Evolutionary conservation across 2,888 invertebrate genomes (phyloP), one percentile per base, ranked within the genome.

Genomic region (Rhagophthalmus giganteus): DNA sequence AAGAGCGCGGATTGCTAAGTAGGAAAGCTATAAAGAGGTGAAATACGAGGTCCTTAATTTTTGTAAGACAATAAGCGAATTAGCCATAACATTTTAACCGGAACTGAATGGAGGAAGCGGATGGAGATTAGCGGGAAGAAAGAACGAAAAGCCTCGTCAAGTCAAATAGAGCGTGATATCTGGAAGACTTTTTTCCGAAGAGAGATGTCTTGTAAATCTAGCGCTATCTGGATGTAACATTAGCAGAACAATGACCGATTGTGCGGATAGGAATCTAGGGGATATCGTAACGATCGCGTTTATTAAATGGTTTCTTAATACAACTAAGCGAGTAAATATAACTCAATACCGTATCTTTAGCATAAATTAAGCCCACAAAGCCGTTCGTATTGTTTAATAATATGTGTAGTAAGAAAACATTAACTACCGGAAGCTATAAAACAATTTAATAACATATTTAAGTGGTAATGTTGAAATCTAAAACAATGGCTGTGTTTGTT

Each of bases 391-490:
- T 59, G 64, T 60, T 62, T 65, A 64, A 66, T 64, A 63, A 67
- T 65, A 61, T 60, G 59, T 61, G 59, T 59, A 51, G 55, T 55
- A 59, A 58, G 61, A 64, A 61, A 65, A 60, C 60, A 61, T 47
- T 55, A 54, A 48, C 63, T 55, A 64, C 68, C 70, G 73, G 73
- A 74, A 74, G 68, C 68, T 65, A 71, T 74, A 74, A 74, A 74
- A 69, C 73, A 73, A 72, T 72, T 74, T 74, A 74, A 74, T 74
- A 74, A 74, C 72, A 72, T 71, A 73, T 73, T 71, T 71, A 71
- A 73, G 71, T 69, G 68, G 68, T 61, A 65, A 64, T 68, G 71
- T 64, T 70, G 71, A 71, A 72, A 71, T 71, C 65, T 67, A 63
- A 68, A 72, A 73, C 73, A 73, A 73, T 73, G 64, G 70, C 62